Conservation (phyloP, 2,113 vertebrate species). For the Passer montanus region DNA sequence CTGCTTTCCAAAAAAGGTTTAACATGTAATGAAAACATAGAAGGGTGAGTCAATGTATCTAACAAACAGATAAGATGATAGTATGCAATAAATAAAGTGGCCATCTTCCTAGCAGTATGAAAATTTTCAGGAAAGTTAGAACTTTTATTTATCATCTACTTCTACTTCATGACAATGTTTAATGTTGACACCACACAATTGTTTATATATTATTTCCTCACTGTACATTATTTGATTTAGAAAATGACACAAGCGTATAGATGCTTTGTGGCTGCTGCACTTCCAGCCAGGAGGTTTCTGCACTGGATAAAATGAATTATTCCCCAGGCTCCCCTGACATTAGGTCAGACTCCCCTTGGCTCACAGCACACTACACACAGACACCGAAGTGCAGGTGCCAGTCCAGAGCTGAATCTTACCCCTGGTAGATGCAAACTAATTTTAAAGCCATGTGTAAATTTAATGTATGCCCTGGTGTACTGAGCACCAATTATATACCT, state of each 20-base stretch:
- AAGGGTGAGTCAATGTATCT: neutral
- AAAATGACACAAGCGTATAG: neutral
- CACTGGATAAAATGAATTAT: neutral
- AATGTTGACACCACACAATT: neutral
- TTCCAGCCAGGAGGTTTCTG: neutral
- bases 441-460: neutral
- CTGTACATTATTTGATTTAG: neutral
- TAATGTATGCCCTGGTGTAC: neutral
- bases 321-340: neutral
- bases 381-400: neutral
- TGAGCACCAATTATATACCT: fast-evolving
- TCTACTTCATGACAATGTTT: neutral
- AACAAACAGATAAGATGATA: neutral
- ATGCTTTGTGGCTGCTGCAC: neutral
- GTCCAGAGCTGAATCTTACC: neutral
- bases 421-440: neutral
- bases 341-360: fast-evolving
- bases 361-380: fast-evolving
- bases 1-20: neutral
- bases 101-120: neutral
- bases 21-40: neutral
- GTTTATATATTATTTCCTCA: neutral
- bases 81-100: neutral
- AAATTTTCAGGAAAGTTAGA: neutral
- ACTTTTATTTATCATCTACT: neutral